Base-by-base conservation (phyloP, 37 sponge, comb jelly and placozoan species). In the Aplysina aerophoba region DNA sequence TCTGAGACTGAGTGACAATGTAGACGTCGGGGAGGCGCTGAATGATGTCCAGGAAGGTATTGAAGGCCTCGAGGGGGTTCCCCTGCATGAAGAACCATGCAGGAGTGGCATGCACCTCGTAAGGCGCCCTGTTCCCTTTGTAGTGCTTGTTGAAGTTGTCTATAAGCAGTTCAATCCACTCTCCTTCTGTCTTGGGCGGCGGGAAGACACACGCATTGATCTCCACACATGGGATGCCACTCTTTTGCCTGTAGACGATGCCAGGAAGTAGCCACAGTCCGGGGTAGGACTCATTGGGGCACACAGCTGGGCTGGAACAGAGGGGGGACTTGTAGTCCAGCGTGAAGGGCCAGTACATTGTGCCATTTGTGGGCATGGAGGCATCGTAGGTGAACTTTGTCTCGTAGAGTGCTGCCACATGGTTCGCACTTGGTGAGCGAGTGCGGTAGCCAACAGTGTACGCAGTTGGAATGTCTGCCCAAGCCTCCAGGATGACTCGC, bases 311-410 rank as follows among this genome's bases (percentile, higher is more conserved):
- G 8, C 21, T 4, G 36, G 4, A 69, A 39, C 89, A 89, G 17
- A 85, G 35, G 2, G 86, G 86, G 24, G 90, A 86, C 64, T 86
- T 85, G 84, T 90, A 90, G 57, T 90, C 90, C 0, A 85, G 57
- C 0, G 89, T 89, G 85, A 85, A 89, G 0, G 89, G 89, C 89
- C 89, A 88, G 63, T 89, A 89, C 27, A 22, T 28, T 44, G 50
- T 3, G 0, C 38, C 35, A 25, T 19, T 22, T 19, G 85, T 81
- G 12, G 81, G 81, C 89, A 89, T 84, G 15, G 89, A 61, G 0
- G 85, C 79, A 30, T 89, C 89, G 44, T 84, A 89, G 50, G 62
- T 34, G 66, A 90, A 90, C 11, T 57, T 61, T 19, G 60, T 82
- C 14, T 62, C 58, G 54, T 90, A 71, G 8, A 90, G 67, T 4